Evolutionary conservation across 37 sponge, comb jelly and placozoan genomes (phyloP), one percentile per base, ranked within the genome.

Genomic region (Cladorhizidae sp.): DNA sequence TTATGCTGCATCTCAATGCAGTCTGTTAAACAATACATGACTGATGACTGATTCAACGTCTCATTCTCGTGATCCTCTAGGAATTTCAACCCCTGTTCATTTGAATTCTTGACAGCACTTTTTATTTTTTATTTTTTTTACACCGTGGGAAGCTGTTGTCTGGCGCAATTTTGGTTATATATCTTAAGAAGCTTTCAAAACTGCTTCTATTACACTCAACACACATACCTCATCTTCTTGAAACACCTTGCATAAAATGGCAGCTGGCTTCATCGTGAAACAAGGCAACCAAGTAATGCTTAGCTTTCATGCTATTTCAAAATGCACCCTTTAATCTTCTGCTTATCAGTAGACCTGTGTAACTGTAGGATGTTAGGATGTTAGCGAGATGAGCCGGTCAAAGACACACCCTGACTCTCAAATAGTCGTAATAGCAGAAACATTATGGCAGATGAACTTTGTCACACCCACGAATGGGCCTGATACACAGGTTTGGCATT

Each of bases 211-310:
- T 61, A 86, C 79, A 41, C 80, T 28, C 26, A 93, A 86, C 54
- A 78, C 55, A 70, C 83, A 86, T 15, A 93, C 25, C 37, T 89
- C 83, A 72, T 85, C 86, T 26, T 63, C 75, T 73, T 93, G 90
- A 2, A 93, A 65, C 21, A 64, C 65, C 64, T 87, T 82, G 73
- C 81, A 87, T 0, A 89, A 71, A 22, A 64, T 76, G 21, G 84
- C 75, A 12, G 57, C 18, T 78, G 91, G 77, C 29, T 68, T 76
- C n/a, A 93, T 69, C 7, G 89, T 6, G 56, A 86, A 87, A 79
- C n/a, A n/a, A n/a, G n/a, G n/a, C n/a, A n/a, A n/a, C n/a, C 82
- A 38, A 90, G 26, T 28, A 93, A 36, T 23, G 87, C 40, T 55
- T 86, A 83, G 22, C 28, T 14, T 39, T 83, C 45, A 38, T 64